Base-by-base conservation (phyloP, 2,888 invertebrate genomes). In the Tortrix viridana region DNA sequence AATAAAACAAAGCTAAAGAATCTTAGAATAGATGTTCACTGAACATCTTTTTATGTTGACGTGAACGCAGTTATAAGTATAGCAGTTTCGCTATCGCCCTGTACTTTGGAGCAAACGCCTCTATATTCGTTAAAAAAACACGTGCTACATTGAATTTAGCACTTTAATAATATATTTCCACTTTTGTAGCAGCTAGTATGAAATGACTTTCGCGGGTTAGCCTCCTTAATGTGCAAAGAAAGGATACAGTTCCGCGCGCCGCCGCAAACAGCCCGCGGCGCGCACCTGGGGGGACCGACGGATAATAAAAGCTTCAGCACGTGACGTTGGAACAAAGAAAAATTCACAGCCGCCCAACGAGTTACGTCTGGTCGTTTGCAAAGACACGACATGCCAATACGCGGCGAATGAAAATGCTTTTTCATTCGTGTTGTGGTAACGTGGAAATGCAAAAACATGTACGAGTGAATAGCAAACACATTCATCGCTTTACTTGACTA, bases 241-340 rank as follows among this genome's bases (percentile, higher is more conserved):
- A 83, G 72, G 72, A 72, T 70, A 67, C 70, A 65, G 69, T 76
- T 79, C 74, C 66, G 66, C 22, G 70, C 72, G 65, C 68, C 62
- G 73, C 73, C 60, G 67, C 69, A 70, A 14, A n/a, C 66, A 68
- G 72, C 70, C 68, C 71, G 67, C 67, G 68, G 72, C 70, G 68
- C 71, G 67, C 68, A 71, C 73, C 65, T 68, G 70, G 68, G 72
- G 69, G 72, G 76, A 71, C 65, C 65, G 61, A 67, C 65, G 76
- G 76, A 81, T 86, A 86, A 87, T 88, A 88, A 87, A 86, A 76
- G 82, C 83, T 84, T 80, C 75, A 75, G 84, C 78, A 88, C 87
- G 90, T 89, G 90, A 85, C 83, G 69, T 83, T 77, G 77, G 75
- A 79, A 84, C 81, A 84, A 85, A 82, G 81, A 81, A 84, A 77